A percentile compares a stretch with the other conserved stretches of the same genome.
Evolutionary conservation across 1,140 invertebrate species (phyloP).

Genomic region (Bombus pascuorum): DNA sequence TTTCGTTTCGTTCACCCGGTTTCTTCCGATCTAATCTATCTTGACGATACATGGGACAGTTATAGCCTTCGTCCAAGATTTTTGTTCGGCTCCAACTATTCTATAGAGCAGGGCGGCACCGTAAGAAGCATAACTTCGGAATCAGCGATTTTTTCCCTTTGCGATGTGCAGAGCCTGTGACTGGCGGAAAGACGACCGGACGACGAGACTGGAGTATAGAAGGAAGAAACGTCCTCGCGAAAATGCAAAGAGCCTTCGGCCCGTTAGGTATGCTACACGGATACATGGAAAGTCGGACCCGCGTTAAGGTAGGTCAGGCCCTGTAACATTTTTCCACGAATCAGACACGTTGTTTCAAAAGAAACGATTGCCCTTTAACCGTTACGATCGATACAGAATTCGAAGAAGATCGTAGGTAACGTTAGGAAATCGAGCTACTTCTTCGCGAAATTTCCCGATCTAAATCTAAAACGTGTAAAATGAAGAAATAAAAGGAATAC

Average conservation of each 20-base stretch:
- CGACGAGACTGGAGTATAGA: background rate
- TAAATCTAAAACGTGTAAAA: background rate
- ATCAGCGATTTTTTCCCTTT: constrained; percentile 4
- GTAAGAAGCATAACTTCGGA: background rate
- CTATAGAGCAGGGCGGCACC: too few species aligned
- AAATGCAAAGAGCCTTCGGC: constrained; percentile 85
- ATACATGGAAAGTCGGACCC: constrained; percentile 84
- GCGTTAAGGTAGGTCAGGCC: constrained; percentile 85
- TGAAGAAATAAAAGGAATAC: constrained; percentile 13
- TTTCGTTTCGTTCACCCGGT: too few species aligned
- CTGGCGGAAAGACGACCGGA: constrained; percentile 33
- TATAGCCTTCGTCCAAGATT: background rate
- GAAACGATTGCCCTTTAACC: background rate
- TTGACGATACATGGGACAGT: background rate
- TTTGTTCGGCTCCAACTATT: background rate
- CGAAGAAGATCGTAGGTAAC: too few species aligned
- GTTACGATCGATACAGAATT: too few species aligned
- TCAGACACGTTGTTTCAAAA: background rate
- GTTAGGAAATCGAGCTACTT: too few species aligned
- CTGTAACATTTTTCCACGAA: background rate
- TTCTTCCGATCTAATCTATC: too few species aligned
- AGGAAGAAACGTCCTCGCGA: constrained; percentile 84
- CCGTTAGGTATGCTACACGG: constrained; percentile 86
- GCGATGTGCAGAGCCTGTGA: constrained; percentile 66
- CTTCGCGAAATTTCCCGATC: rapidly evolving